Evolutionary conservation across 2,797 vertebrate species (phyloP).

Genomic region (Delichon dasypus): DNA sequence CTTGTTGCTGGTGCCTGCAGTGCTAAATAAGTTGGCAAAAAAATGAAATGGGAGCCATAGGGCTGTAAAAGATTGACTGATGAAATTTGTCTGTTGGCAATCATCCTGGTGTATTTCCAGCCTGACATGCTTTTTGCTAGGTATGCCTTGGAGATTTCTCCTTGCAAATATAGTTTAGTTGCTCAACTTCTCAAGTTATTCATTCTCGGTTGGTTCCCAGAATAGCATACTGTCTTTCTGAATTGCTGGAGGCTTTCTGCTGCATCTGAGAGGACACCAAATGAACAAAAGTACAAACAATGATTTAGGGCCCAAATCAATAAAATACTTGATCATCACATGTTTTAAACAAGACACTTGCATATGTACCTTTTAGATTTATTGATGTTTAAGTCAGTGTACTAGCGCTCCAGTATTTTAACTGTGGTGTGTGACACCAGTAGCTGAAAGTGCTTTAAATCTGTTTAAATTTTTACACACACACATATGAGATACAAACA

Average conservation of each 20-base stretch:
- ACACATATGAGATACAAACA: accelerated
- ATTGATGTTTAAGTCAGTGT: background rate
- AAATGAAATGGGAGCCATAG: background rate
- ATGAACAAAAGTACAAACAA: constrained; percentile 13
- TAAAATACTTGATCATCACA: background rate
- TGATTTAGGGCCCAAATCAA: background rate
- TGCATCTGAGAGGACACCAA: background rate
- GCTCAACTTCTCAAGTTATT: constrained; percentile 14
- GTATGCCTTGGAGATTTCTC: constrained; percentile 36
- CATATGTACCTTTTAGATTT: background rate
- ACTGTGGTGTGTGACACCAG: background rate
- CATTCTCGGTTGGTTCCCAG: constrained; percentile 14
- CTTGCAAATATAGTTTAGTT: constrained; percentile 40
- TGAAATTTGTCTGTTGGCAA: constrained; percentile 50
- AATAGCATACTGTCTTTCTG: constrained; percentile 22
- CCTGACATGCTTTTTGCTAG: constrained; percentile 24
- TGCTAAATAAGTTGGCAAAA: constrained; percentile 17
- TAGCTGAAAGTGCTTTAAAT: background rate
- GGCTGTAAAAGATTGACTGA: constrained; percentile 9
- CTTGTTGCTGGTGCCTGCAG: constrained; percentile 4
- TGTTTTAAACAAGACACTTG: background rate
- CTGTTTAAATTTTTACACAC: background rate
- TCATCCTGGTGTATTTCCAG: constrained; percentile 32
- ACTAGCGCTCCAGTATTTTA: background rate
- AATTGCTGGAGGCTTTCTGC: constrained; percentile 29